A percentile compares a stretch with the other conserved stretches of the same genome.
Evolutionary conservation across 2,113 vertebrate species (phyloP).

Genomic region (Oreotrochilus melanogaster): DNA sequence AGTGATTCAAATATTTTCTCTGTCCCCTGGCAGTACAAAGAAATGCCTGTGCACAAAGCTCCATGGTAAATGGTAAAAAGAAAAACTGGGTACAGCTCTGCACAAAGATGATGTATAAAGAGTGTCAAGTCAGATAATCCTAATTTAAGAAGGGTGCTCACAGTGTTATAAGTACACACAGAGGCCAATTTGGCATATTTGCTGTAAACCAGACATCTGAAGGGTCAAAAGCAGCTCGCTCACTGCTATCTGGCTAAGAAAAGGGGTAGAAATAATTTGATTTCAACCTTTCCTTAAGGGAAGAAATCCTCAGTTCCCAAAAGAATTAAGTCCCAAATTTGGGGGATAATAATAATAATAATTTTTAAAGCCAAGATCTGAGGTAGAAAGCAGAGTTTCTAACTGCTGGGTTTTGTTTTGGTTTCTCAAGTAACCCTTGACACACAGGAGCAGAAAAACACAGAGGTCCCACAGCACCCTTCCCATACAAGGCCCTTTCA

Average conservation of each 20-base stretch:
- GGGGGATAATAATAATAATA: not conserved
- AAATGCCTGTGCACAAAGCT: not conserved
- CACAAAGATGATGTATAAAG: not conserved
- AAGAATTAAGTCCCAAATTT: not conserved
- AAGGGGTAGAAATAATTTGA: not conserved
- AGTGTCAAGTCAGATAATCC: not conserved
- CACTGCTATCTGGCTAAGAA: not conserved
- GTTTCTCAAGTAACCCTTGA: not conserved
- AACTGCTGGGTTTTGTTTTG: not conserved
- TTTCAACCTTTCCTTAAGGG: not conserved
- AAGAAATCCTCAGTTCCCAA: not conserved
- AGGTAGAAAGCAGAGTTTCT: not conserved
- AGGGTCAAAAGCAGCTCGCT: not conserved
- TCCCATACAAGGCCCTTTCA: not conserved
- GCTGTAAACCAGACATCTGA: not conserved
- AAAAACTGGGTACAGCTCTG: not conserved
- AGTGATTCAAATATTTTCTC: not conserved
- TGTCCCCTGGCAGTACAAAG: not conserved
- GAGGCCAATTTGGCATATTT: not conserved
- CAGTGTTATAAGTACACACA: fast-evolving
- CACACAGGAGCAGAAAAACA: not conserved
- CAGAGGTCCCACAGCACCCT: not conserved
- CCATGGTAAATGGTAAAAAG: not conserved
- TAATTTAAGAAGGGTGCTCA: not conserved
- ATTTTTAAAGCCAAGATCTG: not conserved